phyloP scores from a whole-genome alignment of 2,797 vertebrate species.

The Gambusia yucatana region DNA sequence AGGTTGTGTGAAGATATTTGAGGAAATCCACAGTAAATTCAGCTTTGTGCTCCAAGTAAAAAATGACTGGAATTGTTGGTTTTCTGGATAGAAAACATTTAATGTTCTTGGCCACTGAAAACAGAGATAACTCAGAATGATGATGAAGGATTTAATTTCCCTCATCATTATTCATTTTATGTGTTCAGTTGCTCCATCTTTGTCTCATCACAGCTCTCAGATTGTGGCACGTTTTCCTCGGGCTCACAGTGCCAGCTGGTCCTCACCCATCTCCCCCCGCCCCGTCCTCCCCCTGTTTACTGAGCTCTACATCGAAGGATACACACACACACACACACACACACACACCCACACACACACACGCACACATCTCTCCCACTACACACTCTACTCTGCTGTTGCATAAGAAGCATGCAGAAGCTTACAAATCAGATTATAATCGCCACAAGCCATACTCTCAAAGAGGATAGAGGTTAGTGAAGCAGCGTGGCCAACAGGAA shows the following conservation, averaged over 20 bases:
- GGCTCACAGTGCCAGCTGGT: conserved; percentile 63
- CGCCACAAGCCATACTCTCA: conserved; percentile 49
- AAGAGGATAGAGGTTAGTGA: conserved; percentile 65
- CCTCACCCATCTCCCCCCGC: conserved; percentile 14
- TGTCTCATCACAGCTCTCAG: conserved; percentile 39
- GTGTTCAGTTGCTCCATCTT: conserved; percentile 38
- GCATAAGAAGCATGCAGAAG: conserved; percentile 73
- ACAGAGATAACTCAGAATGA: background rate
- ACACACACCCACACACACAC: no score
- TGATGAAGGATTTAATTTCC: background rate
- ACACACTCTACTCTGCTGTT: conserved; percentile 68
- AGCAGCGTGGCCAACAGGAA: conserved; percentile 39
- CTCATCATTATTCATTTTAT: conserved; percentile 9
- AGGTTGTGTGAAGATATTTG: background rate
- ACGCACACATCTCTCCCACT: conserved; percentile 23
- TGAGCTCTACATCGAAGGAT: conserved; percentile 29
- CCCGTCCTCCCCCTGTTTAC: conserved; percentile 6
- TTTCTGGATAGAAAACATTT: background rate
- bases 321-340: conserved; percentile 23
- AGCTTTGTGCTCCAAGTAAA: background rate
- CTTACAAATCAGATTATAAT: conserved; percentile 78
- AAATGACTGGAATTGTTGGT: background rate
- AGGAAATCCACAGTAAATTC: background rate
- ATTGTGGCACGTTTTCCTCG: conserved; percentile 49
- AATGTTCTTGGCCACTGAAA: background rate